Base-by-base conservation (phyloP, 92 coral and sea anemone species). In the Porites evermanni region DNA sequence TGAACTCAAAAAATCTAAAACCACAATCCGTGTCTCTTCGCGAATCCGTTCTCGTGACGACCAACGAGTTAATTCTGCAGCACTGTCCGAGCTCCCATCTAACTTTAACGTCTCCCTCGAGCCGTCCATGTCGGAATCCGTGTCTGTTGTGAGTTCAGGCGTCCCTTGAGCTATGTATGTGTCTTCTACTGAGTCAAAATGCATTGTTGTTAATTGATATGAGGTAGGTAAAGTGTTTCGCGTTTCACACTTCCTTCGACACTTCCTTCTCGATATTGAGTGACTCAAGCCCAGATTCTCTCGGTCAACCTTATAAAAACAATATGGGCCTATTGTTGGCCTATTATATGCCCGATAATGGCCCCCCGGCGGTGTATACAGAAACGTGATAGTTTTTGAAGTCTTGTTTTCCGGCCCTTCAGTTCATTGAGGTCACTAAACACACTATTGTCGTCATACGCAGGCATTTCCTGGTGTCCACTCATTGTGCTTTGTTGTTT, bases 11-110 rank as follows among this genome's bases (percentile, higher is more conserved):
- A 90, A 97, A 77, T 97, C 99, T 52, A 97, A 74, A 52, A 97
- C 93, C 38, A 97, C 99, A 47, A 97, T 89, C 14, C 98, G 92
- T 0, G 99, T 97, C 86, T 97, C 99, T 76, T 97, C 98, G 32
- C 96, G 95, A 70, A 95, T 82, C 18, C 96, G 92, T 77, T 97
- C 99, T 18, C 87, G 88, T 38, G 95, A 93, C 18, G 93, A 90
- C 69, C 75, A 77, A 26, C 82, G 88, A 50, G 81, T 69, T n/a
- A 84, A 75, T 38, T 75, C 67, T 75, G 67, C n/a, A 52, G 54
- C 44, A 10, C 38, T 20, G 18, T 70, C 77, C 14, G 32, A 61
- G 32, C 86, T 68, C 17, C 67, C 53, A 20, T 71, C 70, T 68
- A 81, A 74, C 19, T 21, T 4, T 8, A 74, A 50, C 63, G 78